Evolutionary conservation across 2,888 invertebrate genomes (phyloP), one percentile per base, ranked within the genome.

Genomic region (Eilema griseolum): DNA sequence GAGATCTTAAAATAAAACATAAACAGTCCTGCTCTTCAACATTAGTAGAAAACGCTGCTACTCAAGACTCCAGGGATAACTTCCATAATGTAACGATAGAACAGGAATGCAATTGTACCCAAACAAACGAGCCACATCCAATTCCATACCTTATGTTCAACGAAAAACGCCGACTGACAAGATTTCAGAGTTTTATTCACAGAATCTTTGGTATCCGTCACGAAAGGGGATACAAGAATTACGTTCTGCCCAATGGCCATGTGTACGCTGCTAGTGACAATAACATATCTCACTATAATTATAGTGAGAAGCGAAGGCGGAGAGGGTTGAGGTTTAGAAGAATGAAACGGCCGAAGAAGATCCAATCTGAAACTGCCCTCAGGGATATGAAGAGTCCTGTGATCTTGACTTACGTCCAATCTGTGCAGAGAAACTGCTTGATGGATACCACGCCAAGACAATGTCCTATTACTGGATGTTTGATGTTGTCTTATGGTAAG

Each of bases 401-500:
- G 1, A 92, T 93, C n/a, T 67, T 93, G 64, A 84, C 86, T 0
- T 94, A 87, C 31, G 90, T 93, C 3, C 94, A 94, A 71, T 88
- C 90, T 0, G 90, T 92, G 0, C 95, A 94, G 79, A 87, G 79
- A 70, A 89, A 78, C 66, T 95, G 91, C 31, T 76, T 94, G 61
- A 87, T 86, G 85, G 94, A 95, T 56, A 92, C 88, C 0, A 94
- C 93, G 26, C 89, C 89, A 0, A 77, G 95, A 3, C 90, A 91
- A 12, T 95, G 95, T 64, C 95, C 95, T 0, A 88, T 94, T 1
- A 28, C 86, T 7, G 94, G 93, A 0, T 95, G 95, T 69, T 82
- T 79, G 1, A 93, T 89, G 89, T 85, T 92, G 33, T 89, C 88
- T 12, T 93, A 93, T 73, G 95, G 95, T 93, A 72, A 81, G 85